Conservation (phyloP, 2,888 invertebrate species). For the Hyposoter dolosus region DNA sequence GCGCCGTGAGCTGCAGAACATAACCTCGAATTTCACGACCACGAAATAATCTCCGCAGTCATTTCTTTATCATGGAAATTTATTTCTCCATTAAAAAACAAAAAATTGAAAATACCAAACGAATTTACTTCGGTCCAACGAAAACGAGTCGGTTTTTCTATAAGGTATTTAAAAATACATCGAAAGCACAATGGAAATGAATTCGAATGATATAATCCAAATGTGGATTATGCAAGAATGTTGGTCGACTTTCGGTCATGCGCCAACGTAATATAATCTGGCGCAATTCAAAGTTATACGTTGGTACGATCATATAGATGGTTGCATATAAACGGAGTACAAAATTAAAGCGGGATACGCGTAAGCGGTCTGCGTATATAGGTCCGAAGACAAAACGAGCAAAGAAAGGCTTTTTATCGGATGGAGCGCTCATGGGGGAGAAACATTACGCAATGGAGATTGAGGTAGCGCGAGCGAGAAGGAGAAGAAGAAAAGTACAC, state of each 20-base stretch:
- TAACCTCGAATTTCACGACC: too few relatives aligned
- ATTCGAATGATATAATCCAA: background rate
- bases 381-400: conserved; percentile 13
- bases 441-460: conserved; percentile 28
- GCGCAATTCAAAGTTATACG: conserved; percentile 18
- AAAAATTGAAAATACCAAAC: too few relatives aligned
- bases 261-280: conserved; percentile 33
- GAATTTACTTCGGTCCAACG: too few relatives aligned
- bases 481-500: background rate
- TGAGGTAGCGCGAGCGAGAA: too few relatives aligned
- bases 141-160: background rate
- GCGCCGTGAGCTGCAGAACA: too few relatives aligned
- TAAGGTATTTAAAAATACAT: background rate
- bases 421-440: conserved; percentile 31
- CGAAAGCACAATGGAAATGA: background rate
- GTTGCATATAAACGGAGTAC: background rate
- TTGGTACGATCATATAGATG: background rate
- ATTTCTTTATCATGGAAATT: too few relatives aligned
- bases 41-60: too few relatives aligned
- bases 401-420: conserved; percentile 41
- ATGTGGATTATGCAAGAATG: conserved; percentile 50
- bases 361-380: conserved; percentile 2
- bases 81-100: too few relatives aligned
- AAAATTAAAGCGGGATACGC: conserved; percentile 16
- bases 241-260: conserved; percentile 44